Evolutionary conservation across 2,113 vertebrate species (phyloP).

Genomic region (Motacilla alba): DNA sequence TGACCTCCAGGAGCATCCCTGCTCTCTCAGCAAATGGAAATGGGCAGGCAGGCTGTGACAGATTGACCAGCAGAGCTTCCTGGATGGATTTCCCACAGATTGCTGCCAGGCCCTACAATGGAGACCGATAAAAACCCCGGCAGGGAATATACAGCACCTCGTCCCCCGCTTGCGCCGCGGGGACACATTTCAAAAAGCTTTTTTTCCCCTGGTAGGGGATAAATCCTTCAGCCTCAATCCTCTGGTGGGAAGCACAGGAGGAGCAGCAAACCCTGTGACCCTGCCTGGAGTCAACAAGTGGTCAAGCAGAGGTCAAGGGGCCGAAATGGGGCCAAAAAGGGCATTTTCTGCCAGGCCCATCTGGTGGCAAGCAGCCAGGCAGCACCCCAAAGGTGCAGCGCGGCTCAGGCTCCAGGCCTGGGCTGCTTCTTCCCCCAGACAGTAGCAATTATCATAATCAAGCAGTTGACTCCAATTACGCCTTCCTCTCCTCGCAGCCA

Average conservation of each 20-base stretch:
- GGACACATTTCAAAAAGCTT: conserved; percentile 7
- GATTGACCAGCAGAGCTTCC: conserved; percentile 22
- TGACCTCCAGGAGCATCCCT: conserved; percentile 1
- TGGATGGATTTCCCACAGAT: conserved; percentile 48
- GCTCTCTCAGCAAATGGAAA: neutral
- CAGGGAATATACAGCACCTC: conserved; percentile 43
- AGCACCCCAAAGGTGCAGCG: conserved; percentile 57
- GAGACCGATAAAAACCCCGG: conserved; percentile 43
- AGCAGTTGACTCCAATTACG: conserved; percentile 97
- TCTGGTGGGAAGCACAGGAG: conserved; percentile 27
- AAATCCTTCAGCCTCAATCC: conserved; percentile 66
- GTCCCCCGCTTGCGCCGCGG: neutral
- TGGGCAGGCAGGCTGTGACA: neutral
- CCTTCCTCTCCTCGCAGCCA: conserved; percentile 88
- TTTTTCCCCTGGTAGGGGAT: conserved; percentile 49
- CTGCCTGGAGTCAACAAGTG: conserved; percentile 58
- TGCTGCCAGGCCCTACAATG: conserved; percentile 14
- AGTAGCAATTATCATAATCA: conserved; percentile 99
- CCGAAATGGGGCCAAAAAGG: conserved; percentile 2
- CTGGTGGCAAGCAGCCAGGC: conserved; percentile 23
- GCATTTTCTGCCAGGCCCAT: conserved; percentile 58
- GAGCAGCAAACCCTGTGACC: conserved; percentile 27
- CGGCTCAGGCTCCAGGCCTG: conserved; percentile 42
- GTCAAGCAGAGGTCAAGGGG: conserved; percentile 59
- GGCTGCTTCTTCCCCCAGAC: conserved; percentile 81